A percentile compares a stretch with the other conserved stretches of the same genome.
These are phyloP conservation scores for Enteromius argenteus DNA, from an alignment of 2,797 vertebrate species.

Conservation along the genomic window DNA sequence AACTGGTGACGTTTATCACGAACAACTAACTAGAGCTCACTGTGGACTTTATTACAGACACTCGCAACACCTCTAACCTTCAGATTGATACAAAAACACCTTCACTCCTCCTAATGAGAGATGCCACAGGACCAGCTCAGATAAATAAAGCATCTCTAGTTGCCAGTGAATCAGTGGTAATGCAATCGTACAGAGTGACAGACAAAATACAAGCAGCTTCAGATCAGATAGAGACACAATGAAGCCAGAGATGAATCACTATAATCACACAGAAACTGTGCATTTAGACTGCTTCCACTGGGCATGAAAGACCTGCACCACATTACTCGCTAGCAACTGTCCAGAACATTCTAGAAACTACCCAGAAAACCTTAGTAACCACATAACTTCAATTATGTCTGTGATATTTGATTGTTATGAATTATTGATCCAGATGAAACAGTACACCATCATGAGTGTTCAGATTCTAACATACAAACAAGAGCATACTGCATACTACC, in stretches of 20 bases:
- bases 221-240: constrained; percentile 62
- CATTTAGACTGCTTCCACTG: constrained; percentile 50
- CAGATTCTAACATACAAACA: not conserved
- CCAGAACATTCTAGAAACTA: not conserved
- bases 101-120: constrained; percentile 6
- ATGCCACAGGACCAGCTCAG: not conserved
- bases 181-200: constrained; percentile 42
- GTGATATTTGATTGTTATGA: constrained; percentile 17
- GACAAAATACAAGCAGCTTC: constrained; percentile 70
- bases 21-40: constrained; percentile 8
- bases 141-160: not conserved
- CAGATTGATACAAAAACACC: not conserved
- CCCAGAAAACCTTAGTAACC: not conserved
- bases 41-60: not conserved
- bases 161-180: not conserved
- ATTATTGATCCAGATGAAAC: constrained; percentile 15
- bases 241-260: constrained; percentile 66
- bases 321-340: not conserved
- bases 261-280: constrained; percentile 54
- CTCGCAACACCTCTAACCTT: not conserved
- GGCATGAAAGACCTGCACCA: too few relatives aligned
- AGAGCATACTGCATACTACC: not conserved
- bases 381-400: not conserved
- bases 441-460: not conserved
- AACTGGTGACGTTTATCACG: not conserved